Percentiles rank a stretch among this genome's conserved stretches.
These are phyloP conservation scores for Cephalopterus ornatus DNA, from an alignment of 2,113 vertebrate species.

Conservation along the genomic window DNA sequence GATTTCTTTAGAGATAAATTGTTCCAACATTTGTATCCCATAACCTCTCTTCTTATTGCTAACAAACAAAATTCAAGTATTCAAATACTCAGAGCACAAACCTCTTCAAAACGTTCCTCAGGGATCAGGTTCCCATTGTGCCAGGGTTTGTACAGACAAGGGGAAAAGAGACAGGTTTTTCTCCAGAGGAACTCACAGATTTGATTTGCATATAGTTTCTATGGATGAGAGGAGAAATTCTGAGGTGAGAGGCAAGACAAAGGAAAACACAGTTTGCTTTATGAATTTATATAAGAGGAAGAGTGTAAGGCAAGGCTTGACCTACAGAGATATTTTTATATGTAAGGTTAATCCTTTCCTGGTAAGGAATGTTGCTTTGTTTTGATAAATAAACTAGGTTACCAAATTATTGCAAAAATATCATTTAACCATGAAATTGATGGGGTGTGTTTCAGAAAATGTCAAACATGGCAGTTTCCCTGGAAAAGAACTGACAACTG, in stretches of 20 bases:
- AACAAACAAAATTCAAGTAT: not conserved
- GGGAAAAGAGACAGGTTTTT: not conserved
- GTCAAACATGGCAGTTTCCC: not conserved
- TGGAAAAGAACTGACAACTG: not conserved
- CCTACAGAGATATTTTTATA: not conserved
- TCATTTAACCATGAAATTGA: not conserved
- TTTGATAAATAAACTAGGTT: not conserved
- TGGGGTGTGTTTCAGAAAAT: not conserved
- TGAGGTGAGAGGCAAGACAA: not conserved
- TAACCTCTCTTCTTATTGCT: not conserved
- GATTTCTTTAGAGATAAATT: not conserved
- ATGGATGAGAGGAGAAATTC: not conserved
- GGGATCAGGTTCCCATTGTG: not conserved
- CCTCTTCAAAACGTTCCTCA: not conserved
- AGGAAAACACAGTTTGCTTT: not conserved
- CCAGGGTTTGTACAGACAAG: not conserved
- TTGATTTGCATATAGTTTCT: not conserved
- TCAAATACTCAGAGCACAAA: not conserved
- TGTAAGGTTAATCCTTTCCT: not conserved
- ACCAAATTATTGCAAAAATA: not conserved
- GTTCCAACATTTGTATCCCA: not conserved
- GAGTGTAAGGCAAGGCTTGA: not conserved
- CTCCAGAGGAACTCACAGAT: not conserved
- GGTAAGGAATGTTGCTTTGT: not conserved
- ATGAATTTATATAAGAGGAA: not conserved